phyloP scores from a whole-genome alignment of 1,140 invertebrate genomes.

The Belonocnema kinseyi region DNA sequence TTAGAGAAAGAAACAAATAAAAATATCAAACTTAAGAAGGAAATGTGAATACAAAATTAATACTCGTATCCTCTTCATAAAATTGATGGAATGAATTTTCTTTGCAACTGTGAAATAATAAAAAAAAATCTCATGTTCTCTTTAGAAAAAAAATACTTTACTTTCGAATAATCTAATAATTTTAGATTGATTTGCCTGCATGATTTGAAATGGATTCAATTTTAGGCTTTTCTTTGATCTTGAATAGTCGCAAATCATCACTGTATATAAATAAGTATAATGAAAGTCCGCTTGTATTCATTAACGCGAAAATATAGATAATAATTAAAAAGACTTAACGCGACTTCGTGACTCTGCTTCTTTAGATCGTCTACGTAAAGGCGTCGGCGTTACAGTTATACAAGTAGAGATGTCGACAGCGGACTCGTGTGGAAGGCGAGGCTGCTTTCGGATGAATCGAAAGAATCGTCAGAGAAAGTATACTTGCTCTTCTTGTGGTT shows the following conservation, averaged over 20 bases:
- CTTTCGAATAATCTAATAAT: no score
- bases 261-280: conserved; percentile 16
- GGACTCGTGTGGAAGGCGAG: conserved; percentile 40
- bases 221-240: no score
- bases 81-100: no score
- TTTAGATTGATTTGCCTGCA: no score
- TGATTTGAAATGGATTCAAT: no score
- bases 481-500: conserved; percentile 73
- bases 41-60: no score
- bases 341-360: conserved; percentile 62
- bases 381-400: conserved; percentile 23
- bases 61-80: no score
- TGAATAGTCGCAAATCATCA: neutral
- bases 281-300: neutral
- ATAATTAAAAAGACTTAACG: conserved; percentile 71
- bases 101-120: no score
- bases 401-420: conserved; percentile 29
- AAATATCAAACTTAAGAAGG: no score
- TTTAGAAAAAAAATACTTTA: no score
- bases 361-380: conserved; percentile 32
- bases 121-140: no score
- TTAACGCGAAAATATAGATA: conserved; percentile 50
- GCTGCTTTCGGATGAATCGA: conserved; percentile 70
- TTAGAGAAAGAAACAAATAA: no score
- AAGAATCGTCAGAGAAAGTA: conserved; percentile 77